Conservation (phyloP, 1,140 invertebrate species). For the Harpegnathos saltator region DNA sequence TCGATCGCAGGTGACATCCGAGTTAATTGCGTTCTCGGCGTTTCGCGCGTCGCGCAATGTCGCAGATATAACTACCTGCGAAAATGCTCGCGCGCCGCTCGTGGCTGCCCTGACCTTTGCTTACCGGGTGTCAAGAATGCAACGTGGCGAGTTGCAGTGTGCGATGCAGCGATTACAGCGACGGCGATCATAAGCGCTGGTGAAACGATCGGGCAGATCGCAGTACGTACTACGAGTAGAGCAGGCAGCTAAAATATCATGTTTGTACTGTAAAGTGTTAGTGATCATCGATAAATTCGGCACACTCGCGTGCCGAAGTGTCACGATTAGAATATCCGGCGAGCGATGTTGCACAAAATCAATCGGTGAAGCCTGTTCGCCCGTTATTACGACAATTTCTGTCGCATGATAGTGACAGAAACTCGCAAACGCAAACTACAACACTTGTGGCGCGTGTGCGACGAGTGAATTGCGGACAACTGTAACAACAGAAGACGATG, state of each 20-base stretch:
- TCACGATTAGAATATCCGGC: background rate
- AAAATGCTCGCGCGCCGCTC: conserved; percentile 20
- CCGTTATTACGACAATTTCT: conserved; percentile 14
- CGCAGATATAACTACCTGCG: conserved; percentile 3
- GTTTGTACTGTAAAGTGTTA: no score
- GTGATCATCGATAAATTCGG: no score
- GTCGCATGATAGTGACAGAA: background rate
- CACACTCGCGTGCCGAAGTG: background rate
- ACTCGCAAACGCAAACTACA: conserved; percentile 42
- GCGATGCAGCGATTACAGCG: no score
- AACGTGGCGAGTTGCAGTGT: no score
- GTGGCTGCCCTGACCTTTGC: background rate
- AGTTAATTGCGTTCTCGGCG: conserved; percentile 4
- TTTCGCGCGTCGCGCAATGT: conserved; percentile 21
- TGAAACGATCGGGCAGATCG: no score
- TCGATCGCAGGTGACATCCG: conserved; percentile 60
- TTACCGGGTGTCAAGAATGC: background rate
- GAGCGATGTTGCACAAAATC: background rate
- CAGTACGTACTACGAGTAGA: no score
- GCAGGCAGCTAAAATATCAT: no score
- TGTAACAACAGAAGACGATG: conserved; percentile 68
- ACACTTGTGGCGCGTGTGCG: conserved; percentile 50
- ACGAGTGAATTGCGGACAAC: conserved; percentile 55
- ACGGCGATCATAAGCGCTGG: no score
- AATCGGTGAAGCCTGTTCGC: background rate